A percentile compares a stretch with the other conserved stretches of the same genome.
These are phyloP conservation scores for Pandemis cinnamomeana DNA, from an alignment of 2,888 invertebrate species.

Conservation along the genomic window DNA sequence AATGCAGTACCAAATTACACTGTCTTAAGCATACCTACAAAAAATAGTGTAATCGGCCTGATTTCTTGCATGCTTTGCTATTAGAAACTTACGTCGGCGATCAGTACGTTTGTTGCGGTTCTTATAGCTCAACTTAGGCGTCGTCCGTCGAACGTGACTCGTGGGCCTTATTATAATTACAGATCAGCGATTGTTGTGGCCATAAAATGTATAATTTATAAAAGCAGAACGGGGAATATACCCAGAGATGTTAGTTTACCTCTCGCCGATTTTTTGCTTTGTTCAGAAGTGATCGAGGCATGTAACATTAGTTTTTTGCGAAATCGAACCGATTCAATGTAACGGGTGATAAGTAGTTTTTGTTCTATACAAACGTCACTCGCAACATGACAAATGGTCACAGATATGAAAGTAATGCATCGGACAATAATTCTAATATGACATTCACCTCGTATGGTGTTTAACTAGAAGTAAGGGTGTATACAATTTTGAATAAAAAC, in stretches of 20 bases:
- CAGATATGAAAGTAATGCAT: constrained; percentile 39
- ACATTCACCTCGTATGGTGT: background rate
- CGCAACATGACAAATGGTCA: constrained; percentile 56
- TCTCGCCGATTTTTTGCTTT: constrained; percentile 55
- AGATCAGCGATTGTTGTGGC: constrained; percentile 80
- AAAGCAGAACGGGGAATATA: constrained; percentile 69
- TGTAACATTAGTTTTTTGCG: constrained; percentile 69
- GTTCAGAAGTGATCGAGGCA: constrained; percentile 55
- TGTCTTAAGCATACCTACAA: background rate
- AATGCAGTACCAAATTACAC: background rate
- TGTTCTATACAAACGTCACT: constrained; percentile 54
- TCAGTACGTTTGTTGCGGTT: constrained; percentile 33
- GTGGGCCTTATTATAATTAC: constrained; percentile 80
- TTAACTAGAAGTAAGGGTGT: background rate
- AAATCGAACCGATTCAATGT: constrained; percentile 56
- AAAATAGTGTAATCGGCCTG: background rate
- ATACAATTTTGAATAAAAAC: background rate
- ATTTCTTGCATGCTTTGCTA: constrained; percentile 12
- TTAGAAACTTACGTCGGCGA: constrained; percentile 27
- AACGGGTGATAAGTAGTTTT: constrained; percentile 59
- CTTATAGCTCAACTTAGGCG: constrained; percentile 36
- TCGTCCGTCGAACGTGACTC: constrained; percentile 71
- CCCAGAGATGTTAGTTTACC: constrained; percentile 58
- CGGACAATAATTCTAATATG: constrained; percentile 37
- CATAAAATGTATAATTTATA: constrained; percentile 82